Conservation (phyloP, 2,888 invertebrate genomes). For the Amiota mariae region DNA sequence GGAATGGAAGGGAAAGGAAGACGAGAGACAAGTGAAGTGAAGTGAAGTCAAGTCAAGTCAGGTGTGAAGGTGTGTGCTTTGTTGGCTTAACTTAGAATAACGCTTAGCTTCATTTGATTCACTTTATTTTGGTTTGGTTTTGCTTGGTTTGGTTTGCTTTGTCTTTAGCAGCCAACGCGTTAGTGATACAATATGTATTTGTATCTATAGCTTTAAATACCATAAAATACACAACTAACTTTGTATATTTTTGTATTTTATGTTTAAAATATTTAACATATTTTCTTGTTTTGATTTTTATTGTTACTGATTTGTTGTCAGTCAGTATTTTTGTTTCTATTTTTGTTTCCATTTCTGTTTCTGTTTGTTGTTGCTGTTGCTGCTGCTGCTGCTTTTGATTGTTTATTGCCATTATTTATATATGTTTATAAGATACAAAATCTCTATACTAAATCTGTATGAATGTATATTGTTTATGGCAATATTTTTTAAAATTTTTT, state of each 20-base stretch:
- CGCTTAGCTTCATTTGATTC: neutral
- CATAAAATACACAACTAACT: neutral
- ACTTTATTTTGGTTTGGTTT: neutral
- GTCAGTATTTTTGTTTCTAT: neutral
- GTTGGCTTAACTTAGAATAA: slow-evolving; percentile 1
- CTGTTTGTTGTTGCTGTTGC: too few relatives aligned
- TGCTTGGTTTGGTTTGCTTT: neutral
- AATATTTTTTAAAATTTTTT: neutral
- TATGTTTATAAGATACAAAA: neutral
- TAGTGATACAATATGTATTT: neutral
- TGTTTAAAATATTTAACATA: neutral
- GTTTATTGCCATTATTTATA: slow-evolving; percentile 1
- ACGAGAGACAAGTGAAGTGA: too few relatives aligned
- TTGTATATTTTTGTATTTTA: neutral
- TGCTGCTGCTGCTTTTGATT: slow-evolving; percentile 6
- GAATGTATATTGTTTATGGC: too few relatives aligned
- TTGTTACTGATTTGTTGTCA: slow-evolving; percentile 3
- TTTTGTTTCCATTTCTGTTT: slow-evolving; percentile 1
- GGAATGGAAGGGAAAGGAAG: too few relatives aligned
- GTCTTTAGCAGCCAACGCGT: neutral
- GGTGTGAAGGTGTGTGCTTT: slow-evolving; percentile 27
- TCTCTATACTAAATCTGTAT: slow-evolving; percentile 4
- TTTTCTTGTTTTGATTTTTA: neutral
- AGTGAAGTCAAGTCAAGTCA: slow-evolving; percentile 1
- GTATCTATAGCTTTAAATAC: slow-evolving; percentile 14